A percentile compares a stretch with the other conserved stretches of the same genome.
Conservation (phyloP, 2,888 invertebrate species). For the Cephus rjabovi region DNA sequence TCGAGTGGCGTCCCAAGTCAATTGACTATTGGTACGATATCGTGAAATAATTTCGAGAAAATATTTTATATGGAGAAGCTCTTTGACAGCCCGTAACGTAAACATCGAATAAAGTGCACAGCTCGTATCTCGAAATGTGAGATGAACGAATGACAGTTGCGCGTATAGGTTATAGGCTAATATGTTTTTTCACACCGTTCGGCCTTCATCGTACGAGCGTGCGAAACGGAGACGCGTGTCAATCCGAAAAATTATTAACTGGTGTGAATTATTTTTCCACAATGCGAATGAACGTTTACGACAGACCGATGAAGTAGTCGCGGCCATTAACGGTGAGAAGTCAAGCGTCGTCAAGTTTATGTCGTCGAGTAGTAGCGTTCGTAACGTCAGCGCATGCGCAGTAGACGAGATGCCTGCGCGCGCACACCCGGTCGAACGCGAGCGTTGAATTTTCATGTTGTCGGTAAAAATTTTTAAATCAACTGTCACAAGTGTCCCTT, state of each 20-base stretch:
- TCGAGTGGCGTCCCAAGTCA: not conserved
- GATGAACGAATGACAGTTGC: not conserved
- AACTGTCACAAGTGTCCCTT: not conserved
- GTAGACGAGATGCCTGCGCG: not conserved
- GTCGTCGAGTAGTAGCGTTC: constrained; percentile 35
- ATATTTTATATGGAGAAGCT: not conserved
- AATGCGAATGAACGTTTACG: constrained; percentile 38
- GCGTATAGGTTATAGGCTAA: not conserved
- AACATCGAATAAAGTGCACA: not conserved
- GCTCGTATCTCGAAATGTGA: not conserved
- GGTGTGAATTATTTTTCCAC: constrained; percentile 16
- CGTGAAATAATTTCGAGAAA: not conserved
- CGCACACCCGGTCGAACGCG: not conserved
- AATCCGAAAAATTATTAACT: constrained; percentile 30
- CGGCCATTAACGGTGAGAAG: constrained; percentile 29
- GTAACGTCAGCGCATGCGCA: not conserved
- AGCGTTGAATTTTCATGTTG: not conserved
- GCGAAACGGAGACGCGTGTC: constrained; percentile 22
- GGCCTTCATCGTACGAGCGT: constrained; percentile 6
- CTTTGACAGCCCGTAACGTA: not conserved
- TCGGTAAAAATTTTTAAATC: not conserved
- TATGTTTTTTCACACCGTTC: not conserved
- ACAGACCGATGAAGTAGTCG: not conserved
- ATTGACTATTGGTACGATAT: not conserved
- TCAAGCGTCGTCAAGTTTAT: constrained; percentile 37